Percentiles rank a stretch among this genome's conserved stretches.
Conservation (phyloP, 2,113 vertebrate genomes). For the Chamaetylas fuelleborni region DNA sequence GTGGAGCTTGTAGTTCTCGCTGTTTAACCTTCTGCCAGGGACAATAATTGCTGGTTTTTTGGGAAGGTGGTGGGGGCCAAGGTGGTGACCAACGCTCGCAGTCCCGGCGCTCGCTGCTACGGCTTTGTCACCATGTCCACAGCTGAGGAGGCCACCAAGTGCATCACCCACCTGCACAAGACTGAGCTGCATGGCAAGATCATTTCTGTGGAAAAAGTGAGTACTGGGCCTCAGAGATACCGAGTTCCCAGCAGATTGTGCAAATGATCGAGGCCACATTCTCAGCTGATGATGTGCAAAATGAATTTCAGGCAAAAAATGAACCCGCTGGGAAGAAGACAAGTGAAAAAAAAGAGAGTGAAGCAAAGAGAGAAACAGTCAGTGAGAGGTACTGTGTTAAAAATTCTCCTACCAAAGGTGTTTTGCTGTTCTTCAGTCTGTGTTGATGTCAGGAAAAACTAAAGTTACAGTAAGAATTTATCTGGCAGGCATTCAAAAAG, state of each 20-base stretch:
- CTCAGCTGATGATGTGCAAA: slow-evolving; percentile 5
- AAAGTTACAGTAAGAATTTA: not conserved
- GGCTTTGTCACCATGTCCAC: slow-evolving; percentile 98
- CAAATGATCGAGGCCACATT: not conserved
- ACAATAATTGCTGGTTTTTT: not conserved
- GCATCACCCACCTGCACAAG: slow-evolving; percentile 90
- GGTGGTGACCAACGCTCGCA: slow-evolving; percentile 95
- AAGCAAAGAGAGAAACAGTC: slow-evolving; percentile 78
- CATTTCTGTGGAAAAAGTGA: slow-evolving; percentile 95
- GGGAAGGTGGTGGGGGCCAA: slow-evolving; percentile 93
- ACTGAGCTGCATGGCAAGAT: slow-evolving; percentile 94
- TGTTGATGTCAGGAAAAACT: not conserved
- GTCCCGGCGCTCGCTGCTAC: slow-evolving; percentile 93
- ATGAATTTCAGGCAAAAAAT: slow-evolving; percentile 87
- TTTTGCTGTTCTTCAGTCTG: not conserved
- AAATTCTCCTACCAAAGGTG: slow-evolving; percentile 65
- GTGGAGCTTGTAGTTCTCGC: not conserved
- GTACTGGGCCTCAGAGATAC: not conserved
- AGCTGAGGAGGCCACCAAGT: slow-evolving; percentile 89
- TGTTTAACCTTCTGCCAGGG: not conserved
- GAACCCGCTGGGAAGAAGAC: slow-evolving; percentile 92
- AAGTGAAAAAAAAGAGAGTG: slow-evolving; percentile 82
- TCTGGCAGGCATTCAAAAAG: not conserved
- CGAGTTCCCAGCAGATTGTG: not conserved
- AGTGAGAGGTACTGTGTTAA: slow-evolving; percentile 75